phyloP scores from a whole-genome alignment of 2,888 invertebrate genomes.

The Fissipunctia ypsillon region DNA sequence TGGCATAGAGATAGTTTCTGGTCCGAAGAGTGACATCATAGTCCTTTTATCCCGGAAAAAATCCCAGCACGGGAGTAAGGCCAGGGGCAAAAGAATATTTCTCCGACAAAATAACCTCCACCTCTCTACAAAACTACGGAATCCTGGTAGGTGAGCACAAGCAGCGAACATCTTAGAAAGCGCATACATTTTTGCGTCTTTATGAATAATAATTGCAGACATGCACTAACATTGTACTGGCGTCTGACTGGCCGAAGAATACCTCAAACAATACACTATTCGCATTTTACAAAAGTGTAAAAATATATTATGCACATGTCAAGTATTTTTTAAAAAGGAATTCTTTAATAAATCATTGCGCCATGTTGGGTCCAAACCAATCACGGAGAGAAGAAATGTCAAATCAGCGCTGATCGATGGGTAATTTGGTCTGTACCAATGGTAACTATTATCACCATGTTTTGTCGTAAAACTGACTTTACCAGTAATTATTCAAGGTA shows the following conservation, averaged over 20 bases:
- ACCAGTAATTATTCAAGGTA: neutral
- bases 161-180: constrained; percentile 25
- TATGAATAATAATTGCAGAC: constrained; percentile 56
- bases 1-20: neutral
- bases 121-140: constrained; percentile 13
- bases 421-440: neutral
- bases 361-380: neutral
- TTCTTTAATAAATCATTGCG: neutral
- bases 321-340: constrained; percentile 30
- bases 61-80: no score
- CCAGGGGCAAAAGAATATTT: neutral
- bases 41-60: neutral
- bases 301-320: constrained; percentile 29
- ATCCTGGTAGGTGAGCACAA: constrained; percentile 1
- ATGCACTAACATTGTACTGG: constrained; percentile 46
- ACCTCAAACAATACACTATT: constrained; percentile 52
- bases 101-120: neutral
- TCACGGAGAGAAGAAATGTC: neutral
- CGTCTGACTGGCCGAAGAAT: constrained; percentile 36
- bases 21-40: no score
- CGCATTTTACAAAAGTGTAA: constrained; percentile 38
- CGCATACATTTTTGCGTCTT: constrained; percentile 48
- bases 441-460: neutral
- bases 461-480: neutral
- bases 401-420: neutral